A percentile compares a stretch with the other conserved stretches of the same genome.
Evolutionary conservation across 2,888 invertebrate genomes (phyloP).

Genomic region (Ennomos fuscantarius): DNA sequence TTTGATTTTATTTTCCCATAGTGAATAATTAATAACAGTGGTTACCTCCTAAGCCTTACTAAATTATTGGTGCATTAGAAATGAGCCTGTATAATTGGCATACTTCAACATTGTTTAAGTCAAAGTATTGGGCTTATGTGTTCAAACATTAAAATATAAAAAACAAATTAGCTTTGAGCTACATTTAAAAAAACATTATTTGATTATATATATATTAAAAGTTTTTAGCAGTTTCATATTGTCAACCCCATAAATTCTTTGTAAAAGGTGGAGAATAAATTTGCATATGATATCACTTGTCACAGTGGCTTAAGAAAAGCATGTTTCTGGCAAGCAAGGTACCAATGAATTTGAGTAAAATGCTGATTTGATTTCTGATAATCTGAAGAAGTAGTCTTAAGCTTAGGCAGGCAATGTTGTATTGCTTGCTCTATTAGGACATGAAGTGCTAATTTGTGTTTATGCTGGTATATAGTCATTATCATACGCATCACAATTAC

Average conservation of each 20-base stretch:
- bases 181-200: no score
- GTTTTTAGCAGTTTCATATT: no score
- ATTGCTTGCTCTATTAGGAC: background rate
- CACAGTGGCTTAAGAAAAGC: no score
- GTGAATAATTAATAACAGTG: slow-evolving; percentile 7
- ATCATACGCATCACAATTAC: slow-evolving; percentile 34
- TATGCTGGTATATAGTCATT: slow-evolving; percentile 14
- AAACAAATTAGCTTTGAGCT: no score
- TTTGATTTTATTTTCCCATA: slow-evolving; percentile 13
- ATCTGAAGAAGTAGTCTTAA: background rate
- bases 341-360: no score
- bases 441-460: slow-evolving; percentile 1
- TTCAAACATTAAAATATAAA: no score
- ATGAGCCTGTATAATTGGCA: background rate
- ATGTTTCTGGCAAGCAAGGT: no score
- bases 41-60: background rate
- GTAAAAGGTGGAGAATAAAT: no score
- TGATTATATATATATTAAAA: no score
- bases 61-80: slow-evolving; percentile 1
- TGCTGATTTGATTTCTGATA: background rate
- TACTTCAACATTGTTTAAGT: background rate
- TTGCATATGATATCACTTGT: no score
- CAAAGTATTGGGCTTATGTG: no score
- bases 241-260: no score
- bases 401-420: background rate